Evolutionary conservation across 1,140 invertebrate species (phyloP), one percentile per base, ranked within the genome.

Genomic region (Globodera rostochiensis): DNA sequence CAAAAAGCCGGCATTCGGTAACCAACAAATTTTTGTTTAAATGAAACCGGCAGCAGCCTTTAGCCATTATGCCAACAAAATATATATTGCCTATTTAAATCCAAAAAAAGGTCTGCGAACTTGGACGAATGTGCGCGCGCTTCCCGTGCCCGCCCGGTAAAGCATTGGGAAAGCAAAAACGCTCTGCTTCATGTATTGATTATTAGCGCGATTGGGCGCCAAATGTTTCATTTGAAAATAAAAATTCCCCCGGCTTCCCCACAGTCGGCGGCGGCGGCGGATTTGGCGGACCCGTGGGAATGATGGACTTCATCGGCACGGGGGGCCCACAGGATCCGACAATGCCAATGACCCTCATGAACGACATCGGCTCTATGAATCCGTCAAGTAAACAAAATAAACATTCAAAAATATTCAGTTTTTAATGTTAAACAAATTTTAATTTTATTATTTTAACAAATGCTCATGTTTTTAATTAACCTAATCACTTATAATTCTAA

Each of bases 291-390:
- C 69, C 25, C 69, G 25, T 71, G 3, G 69, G 25, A 36, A 25
- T 64, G 69, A 71, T 71, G 69, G 69, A 71, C 25, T 47, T 36
- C 36, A 71, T 71, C 25, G 69, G 69, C 69, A 71, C 69, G 1
- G 69, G 69, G 5, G 8, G 36, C 11, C 69, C 69, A 6, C 46
- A 71, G 8, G 69, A 71, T 21, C 69, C 69, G 46, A 36, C 46
- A 36, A 11, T 71, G 69, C 46, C 69, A 6, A 64, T 64, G 57
- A 64, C 57, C 13, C 11, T 64, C 13, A 64, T 64, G 57, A 64
- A 64, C 57, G 57, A 64, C 57, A 19, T 64, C 19, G 57, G 57
- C 15, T 19, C 57, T 6, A 64, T 64, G 57, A 64, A 64, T 64
- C 53, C 9, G 15, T 9, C 9, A 53, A 9, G 53, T 53, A 53